Percentiles rank a stretch among this genome's conserved stretches.
Conservation (phyloP, 2,797 vertebrate species). For the Pagetopsis macropterus region DNA sequence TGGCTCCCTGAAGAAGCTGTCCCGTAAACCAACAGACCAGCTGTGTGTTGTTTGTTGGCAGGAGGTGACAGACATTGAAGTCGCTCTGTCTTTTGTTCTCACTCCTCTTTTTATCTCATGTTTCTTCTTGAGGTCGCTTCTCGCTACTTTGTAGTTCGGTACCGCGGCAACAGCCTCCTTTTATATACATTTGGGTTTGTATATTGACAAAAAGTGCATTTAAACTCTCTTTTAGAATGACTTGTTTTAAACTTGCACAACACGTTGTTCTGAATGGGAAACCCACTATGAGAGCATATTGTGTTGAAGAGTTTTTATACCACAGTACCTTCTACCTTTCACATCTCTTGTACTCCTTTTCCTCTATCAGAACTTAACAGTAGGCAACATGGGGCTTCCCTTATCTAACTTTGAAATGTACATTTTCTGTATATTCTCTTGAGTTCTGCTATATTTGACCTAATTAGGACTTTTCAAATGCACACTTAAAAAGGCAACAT, state of each 20-base stretch:
- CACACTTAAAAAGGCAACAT: background rate
- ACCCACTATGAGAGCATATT: background rate
- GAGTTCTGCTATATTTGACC: background rate
- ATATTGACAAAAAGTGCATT: conserved; percentile 1
- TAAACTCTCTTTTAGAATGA: background rate
- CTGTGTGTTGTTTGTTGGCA: conserved; percentile 75
- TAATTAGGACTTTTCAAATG: background rate
- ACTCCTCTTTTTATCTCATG: conserved; percentile 29
- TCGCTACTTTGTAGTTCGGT: conserved; percentile 28
- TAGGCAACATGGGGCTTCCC: background rate
- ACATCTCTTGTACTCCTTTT: background rate
- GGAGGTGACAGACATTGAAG: conserved; percentile 70
- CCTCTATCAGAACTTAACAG: background rate
- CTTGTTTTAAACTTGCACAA: background rate
- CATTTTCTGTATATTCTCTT: background rate
- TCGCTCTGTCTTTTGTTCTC: conserved; percentile 65
- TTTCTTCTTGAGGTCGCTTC: conserved; percentile 32
- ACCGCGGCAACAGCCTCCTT: background rate
- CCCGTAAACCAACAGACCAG: conserved; percentile 79
- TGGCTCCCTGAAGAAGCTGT: conserved; percentile 68
- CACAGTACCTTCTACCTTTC: background rate
- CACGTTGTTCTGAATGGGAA: background rate
- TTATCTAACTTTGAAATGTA: background rate
- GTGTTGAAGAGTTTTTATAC: fast-evolving
- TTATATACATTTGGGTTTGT: too few species aligned